Evolutionary conservation across 2,113 vertebrate genomes (phyloP).

Genomic region (Orientallactaga bullata): DNA sequence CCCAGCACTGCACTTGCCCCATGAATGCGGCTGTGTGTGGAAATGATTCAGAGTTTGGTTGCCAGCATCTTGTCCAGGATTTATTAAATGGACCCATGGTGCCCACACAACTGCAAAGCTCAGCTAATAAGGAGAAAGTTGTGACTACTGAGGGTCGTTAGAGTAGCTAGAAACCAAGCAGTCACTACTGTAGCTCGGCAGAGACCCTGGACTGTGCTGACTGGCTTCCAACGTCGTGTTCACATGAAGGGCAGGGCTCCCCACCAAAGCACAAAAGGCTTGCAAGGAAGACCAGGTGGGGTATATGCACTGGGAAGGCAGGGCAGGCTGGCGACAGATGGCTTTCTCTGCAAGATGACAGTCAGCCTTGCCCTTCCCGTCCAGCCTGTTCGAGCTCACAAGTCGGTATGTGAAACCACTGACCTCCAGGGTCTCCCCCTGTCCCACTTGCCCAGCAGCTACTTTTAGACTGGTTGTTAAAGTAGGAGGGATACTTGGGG

Average conservation of each 20-base stretch:
- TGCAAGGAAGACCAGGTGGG: slow-evolving; percentile 47
- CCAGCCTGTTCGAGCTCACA: not conserved
- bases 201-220: slow-evolving; percentile 24
- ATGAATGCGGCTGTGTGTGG: not conserved
- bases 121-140: not conserved
- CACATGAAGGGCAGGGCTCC: not conserved
- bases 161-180: not conserved
- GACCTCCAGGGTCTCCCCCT: not conserved
- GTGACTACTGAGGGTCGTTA: not conserved
- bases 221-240: not conserved
- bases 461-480: not conserved
- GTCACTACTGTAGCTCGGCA: slow-evolving; percentile 9
- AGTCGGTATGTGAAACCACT: not conserved
- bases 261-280: not conserved
- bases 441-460: fast-evolving
- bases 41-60: not conserved
- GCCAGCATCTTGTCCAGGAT: not conserved
- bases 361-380: not conserved
- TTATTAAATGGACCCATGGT: not conserved
- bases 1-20: fast-evolving
- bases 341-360: not conserved
- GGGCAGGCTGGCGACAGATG: slow-evolving; percentile 38
- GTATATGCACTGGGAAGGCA: not conserved
- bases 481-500: not conserved
- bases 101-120: not conserved